These are phyloP conservation scores for Bettongia penicillata DNA, from an alignment of 2,113 vertebrate species.

Conservation along the genomic window DNA sequence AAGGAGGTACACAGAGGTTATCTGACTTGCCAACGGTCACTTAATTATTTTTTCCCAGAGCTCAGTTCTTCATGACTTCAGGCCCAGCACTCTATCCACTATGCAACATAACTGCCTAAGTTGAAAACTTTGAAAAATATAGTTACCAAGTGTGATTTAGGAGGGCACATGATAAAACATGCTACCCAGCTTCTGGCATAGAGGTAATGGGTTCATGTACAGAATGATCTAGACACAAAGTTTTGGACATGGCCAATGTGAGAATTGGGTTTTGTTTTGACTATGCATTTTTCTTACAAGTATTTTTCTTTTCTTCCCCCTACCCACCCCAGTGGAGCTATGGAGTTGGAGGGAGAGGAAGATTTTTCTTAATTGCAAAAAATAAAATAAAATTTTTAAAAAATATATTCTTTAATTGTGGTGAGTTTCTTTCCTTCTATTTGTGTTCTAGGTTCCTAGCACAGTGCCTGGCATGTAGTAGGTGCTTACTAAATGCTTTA, in stretches of 20 bases:
- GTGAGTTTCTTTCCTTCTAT: not conserved
- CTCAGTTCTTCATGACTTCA: not conserved
- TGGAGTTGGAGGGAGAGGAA: not conserved
- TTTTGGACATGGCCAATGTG: not conserved
- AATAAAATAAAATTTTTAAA: not conserved
- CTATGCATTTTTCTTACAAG: not conserved
- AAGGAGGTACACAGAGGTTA: not conserved
- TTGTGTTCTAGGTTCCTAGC: not conserved
- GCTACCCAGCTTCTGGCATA: not conserved
- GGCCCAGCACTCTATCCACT: not conserved
- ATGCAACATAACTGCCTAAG: not conserved
- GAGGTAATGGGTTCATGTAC: not conserved
- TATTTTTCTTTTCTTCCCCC: not conserved
- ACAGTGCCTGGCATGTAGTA: not conserved
- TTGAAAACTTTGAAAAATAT: not conserved
- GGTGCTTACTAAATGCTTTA: not conserved
- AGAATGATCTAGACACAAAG: not conserved
- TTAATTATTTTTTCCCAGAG: not conserved
- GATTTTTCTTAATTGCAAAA: not conserved
- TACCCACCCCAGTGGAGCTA: not conserved
- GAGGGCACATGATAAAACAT: not conserved
- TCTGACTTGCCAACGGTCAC: not conserved
- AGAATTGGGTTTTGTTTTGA: not conserved
- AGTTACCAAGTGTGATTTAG: not conserved
- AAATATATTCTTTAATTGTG: not conserved